Conservation (phyloP, 2,797 vertebrate genomes). For the Halcyon leucocephala region DNA sequence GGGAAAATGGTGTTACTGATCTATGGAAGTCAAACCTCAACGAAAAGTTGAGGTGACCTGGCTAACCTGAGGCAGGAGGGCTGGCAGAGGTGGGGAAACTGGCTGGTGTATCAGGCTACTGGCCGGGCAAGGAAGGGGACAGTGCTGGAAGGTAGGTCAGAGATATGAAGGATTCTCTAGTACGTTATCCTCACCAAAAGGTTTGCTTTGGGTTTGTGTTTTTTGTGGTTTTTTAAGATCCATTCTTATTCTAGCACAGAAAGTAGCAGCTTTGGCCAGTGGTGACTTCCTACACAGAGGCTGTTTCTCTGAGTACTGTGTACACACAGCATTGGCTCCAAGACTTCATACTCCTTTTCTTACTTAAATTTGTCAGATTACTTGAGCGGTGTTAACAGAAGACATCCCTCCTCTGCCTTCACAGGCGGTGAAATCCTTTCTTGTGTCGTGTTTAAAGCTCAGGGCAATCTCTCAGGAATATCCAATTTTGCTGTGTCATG, state of each 20-base stretch:
- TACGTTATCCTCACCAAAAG: not conserved
- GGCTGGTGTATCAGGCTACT: not conserved
- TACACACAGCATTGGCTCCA: not conserved
- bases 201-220: not conserved
- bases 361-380: not conserved
- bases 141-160: not conserved
- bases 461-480: conserved; percentile 31
- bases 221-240: too few relatives aligned
- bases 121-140: not conserved
- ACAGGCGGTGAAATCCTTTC: not conserved
- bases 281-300: not conserved
- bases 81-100: not conserved
- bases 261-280: not conserved
- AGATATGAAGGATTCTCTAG: not conserved
- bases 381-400: not conserved
- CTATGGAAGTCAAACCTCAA: not conserved
- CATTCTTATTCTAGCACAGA: not conserved
- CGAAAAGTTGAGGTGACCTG: not conserved
- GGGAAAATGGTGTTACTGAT: fast-evolving
- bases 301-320: not conserved
- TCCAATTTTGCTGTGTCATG: conserved; percentile 20
- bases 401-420: not conserved
- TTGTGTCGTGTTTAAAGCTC: conserved; percentile 10
- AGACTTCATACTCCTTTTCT: conserved; percentile 41
- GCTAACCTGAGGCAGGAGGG: not conserved